Base-by-base conservation (phyloP, 2,113 vertebrate genomes). In the Malurus alboscapulatus region DNA sequence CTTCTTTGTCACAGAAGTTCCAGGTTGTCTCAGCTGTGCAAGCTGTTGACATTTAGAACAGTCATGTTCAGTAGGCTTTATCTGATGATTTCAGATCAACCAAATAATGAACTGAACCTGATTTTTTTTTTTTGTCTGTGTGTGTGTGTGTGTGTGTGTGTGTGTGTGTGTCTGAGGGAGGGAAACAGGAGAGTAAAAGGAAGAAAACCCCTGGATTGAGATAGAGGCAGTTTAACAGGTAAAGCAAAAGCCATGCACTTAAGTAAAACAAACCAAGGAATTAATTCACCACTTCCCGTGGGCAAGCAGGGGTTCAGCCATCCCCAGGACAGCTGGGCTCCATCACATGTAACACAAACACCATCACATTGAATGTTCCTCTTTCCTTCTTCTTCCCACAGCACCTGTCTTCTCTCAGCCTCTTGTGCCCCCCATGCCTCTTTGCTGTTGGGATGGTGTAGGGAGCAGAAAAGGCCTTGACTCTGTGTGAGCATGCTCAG, bases 261-360 rank as follows among this genome's bases (percentile, higher is more conserved):
- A 66, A 59, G 14, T 14, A 59, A 54, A 66, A 25, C 10, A 84
- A 72, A 65, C 2, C 45, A 79, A 54, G 53, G 25, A 72, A 47
- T 84, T 40, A 2, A 34, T 34, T 79, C 21, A 53, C 15, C 21
- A 7, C 17, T 54, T 61, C 25, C 29, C 17, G 8, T 12, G n/a
- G 20, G 16, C 16, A 17, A 11, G 9, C 68, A 67, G 14, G 18
- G 8, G 3, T 77, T 86, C 47, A 68, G 26, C 14, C 17, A 38
- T 53, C 0, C 0, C 14, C 22, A 61, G 32, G 15, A 38, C 15
- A 53, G 47, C 1, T 1, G 10, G n/a, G 38, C 15, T 59, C 19
- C 20, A 24, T 66, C 19, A 29, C 24, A 17, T 14, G 2, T 17
- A 30, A 17, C 3, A 34, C 24, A 66, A 30, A 51, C 17, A 12